These are phyloP conservation scores for Xylota sylvarum DNA, from an alignment of 2,888 invertebrate genomes.

Conservation along the genomic window DNA sequence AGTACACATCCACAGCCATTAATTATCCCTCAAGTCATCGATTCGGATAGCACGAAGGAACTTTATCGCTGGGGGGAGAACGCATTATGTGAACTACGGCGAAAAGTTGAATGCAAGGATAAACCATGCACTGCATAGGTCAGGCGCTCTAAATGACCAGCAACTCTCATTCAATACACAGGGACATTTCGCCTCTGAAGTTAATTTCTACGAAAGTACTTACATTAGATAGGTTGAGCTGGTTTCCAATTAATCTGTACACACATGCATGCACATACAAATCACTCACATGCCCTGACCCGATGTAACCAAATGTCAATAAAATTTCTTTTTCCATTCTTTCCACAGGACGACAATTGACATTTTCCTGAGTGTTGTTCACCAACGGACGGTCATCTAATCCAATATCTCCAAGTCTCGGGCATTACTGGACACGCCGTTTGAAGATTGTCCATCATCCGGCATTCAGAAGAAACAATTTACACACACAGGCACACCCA, in stretches of 20 bases:
- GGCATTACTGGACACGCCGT: constrained; percentile 39
- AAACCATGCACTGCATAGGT: constrained; percentile 3
- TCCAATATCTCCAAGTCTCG: constrained; percentile 36
- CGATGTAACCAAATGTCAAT: constrained; percentile 40
- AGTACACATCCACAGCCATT: constrained; percentile 52
- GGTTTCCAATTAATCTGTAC: constrained; percentile 30
- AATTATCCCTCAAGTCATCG: constrained; percentile 56
- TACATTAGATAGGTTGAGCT: background rate
- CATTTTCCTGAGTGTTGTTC: constrained; percentile 61
- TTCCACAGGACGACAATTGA: constrained; percentile 55
- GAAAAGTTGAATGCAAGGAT: background rate
- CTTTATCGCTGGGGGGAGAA: constrained; percentile 36
- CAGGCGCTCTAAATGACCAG: constrained; percentile 12
- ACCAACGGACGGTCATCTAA: constrained; percentile 7
- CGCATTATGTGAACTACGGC: constrained; percentile 9
- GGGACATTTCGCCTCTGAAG: background rate
- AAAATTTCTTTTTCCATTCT: constrained; percentile 43
- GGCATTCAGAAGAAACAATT: constrained; percentile 53
- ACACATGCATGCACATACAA: background rate
- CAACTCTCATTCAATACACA: constrained; percentile 11
- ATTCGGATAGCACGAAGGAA: constrained; percentile 25
- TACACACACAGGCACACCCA: constrained; percentile 11
- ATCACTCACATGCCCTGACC: constrained; percentile 11
- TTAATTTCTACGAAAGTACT: background rate
- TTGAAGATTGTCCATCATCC: constrained; percentile 49